Percentiles rank a stretch among this genome's conserved stretches.
These are phyloP conservation scores for Halichoerus grypus DNA, from an alignment of 2,113 vertebrate genomes.

Conservation along the genomic window DNA sequence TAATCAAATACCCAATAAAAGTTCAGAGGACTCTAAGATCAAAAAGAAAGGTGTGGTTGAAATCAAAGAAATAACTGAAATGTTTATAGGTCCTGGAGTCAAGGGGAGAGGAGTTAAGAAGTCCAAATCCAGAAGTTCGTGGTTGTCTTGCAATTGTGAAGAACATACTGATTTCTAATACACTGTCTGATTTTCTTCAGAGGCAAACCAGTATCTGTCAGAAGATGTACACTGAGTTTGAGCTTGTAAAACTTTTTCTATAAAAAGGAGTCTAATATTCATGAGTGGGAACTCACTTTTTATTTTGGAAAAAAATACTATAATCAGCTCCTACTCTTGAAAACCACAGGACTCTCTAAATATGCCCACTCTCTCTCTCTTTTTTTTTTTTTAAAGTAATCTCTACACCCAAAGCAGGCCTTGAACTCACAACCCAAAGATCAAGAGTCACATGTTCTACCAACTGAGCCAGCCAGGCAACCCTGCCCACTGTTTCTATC, in stretches of 20 bases:
- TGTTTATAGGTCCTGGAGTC: background rate
- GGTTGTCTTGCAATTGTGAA: conserved; percentile 19
- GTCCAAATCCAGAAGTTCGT: background rate
- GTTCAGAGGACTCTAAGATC: background rate
- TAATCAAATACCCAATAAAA: background rate
- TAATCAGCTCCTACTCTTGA: background rate
- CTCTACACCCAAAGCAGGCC: background rate
- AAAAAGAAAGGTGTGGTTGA: background rate
- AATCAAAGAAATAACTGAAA: background rate
- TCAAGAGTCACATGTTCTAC: background rate
- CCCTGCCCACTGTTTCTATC: background rate
- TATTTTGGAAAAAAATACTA: background rate
- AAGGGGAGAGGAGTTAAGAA: background rate
- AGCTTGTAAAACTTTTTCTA: background rate
- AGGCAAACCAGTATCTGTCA: background rate
- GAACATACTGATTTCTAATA: background rate
- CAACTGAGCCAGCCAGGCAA: background rate
- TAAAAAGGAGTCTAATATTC: background rate
- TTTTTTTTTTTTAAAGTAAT: background rate
- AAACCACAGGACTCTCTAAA: background rate
- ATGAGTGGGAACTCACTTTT: background rate
- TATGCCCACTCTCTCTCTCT: background rate
- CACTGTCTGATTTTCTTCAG: background rate
- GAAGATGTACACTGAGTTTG: background rate
- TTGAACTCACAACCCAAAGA: background rate